Conservation (phyloP, 1,140 invertebrate genomes). For the Drosophila aff. region DNA sequence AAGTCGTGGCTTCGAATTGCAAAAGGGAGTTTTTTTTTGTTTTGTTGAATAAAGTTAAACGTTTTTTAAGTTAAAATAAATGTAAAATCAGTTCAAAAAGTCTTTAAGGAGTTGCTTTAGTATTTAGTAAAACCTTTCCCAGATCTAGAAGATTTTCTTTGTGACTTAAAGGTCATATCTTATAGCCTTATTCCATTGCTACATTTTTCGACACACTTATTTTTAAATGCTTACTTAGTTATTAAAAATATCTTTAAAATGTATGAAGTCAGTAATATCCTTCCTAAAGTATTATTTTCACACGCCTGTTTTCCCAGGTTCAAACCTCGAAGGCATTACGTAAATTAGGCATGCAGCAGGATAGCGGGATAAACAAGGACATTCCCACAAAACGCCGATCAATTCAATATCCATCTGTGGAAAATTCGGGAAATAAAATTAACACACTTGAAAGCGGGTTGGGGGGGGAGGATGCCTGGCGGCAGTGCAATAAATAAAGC, state of each 20-base stretch:
- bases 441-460: slow-evolving; percentile 64
- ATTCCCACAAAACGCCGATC: slow-evolving; percentile 24
- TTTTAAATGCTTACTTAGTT: neutral
- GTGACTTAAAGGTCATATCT: neutral
- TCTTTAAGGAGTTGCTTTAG: neutral
- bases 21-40: neutral
- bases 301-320: neutral
- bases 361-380: slow-evolving; percentile 3
- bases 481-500: slow-evolving; percentile 71
- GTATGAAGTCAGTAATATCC: neutral
- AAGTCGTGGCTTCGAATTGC: slow-evolving; percentile 12
- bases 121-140: no score
- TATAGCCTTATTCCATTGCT: no score
- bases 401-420: slow-evolving; percentile 34
- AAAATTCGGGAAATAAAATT: slow-evolving; percentile 68
- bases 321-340: slow-evolving; percentile 37
- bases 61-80: slow-evolving; percentile 6
- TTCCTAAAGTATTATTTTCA: neutral
- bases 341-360: slow-evolving; percentile 38
- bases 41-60: slow-evolving; percentile 1
- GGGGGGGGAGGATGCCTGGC: slow-evolving; percentile 1
- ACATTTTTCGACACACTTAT: no score
- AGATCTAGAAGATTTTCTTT: neutral
- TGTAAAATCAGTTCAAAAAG: neutral
- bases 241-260: neutral